These are phyloP conservation scores for Peromyscus aztecus DNA, from an alignment of 2,797 vertebrate species.

Conservation along the genomic window DNA sequence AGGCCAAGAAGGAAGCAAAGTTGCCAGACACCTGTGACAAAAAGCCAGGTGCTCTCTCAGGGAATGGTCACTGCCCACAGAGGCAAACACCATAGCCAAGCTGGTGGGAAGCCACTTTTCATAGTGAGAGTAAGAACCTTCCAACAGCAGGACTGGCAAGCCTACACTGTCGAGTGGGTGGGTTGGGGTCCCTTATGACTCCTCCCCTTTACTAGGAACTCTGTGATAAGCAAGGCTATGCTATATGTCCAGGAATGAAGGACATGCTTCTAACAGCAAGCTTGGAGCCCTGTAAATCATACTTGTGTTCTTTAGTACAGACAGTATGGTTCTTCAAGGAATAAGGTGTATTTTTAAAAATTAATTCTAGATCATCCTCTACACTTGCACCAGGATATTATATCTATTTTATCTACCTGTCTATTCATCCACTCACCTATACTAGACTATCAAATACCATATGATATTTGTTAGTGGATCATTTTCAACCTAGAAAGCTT, in stretches of 20 bases:
- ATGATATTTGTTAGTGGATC: not conserved
- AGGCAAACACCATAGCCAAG: not conserved
- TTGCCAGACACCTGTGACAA: not conserved
- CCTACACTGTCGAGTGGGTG: not conserved
- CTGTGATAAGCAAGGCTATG: not conserved
- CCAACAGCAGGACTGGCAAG: rapidly evolving
- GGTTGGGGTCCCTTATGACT: not conserved
- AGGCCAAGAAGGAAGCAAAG: not conserved
- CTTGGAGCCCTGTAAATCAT: not conserved
- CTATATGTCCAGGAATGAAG: not conserved
- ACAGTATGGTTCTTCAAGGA: not conserved
- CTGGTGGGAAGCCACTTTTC: no score
- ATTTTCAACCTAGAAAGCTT: not conserved
- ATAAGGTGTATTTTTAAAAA: not conserved
- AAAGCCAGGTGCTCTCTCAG: not conserved
- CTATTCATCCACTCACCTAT: not conserved
- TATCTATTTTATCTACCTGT: not conserved
- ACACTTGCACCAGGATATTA: not conserved
- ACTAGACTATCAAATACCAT: not conserved
- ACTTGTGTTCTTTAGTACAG: not conserved
- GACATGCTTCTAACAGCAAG: not conserved
- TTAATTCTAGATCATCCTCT: not conserved
- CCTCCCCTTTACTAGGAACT: not conserved
- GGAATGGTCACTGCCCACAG: not conserved
- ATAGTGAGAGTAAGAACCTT: rapidly evolving